Percentiles rank a stretch among this genome's conserved stretches.
phyloP scores from a whole-genome alignment of 2,113 vertebrate genomes.

The Ctenomys sociabilis region DNA sequence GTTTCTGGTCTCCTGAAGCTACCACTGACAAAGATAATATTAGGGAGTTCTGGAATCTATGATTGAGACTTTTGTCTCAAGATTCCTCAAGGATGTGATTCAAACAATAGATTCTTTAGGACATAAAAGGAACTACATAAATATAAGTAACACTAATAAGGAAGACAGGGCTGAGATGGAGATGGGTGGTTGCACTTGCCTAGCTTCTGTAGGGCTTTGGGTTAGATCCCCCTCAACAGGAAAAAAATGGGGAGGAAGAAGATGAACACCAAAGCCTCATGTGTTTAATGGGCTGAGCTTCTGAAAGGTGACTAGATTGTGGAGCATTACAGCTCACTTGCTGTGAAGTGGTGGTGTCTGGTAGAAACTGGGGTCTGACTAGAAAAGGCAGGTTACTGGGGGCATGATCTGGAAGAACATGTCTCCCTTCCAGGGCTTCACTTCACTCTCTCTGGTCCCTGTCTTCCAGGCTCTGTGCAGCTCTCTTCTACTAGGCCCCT shows the following conservation, averaged over 20 bases:
- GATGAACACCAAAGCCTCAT: not conserved
- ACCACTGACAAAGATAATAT: constrained; percentile 1
- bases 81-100: not conserved
- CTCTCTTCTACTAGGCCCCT: too few relatives aligned
- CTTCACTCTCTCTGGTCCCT: not conserved
- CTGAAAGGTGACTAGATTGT: not conserved
- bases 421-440: not conserved
- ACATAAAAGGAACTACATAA: constrained; percentile 33
- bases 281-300: not conserved
- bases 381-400: too few relatives aligned
- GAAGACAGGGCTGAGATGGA: not conserved
- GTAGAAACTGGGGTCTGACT: too few relatives aligned
- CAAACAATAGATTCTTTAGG: constrained; percentile 23
- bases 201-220: not conserved
- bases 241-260: not conserved
- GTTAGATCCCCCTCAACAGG: not conserved
- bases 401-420: not conserved
- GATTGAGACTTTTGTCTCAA: not conserved
- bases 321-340: too few relatives aligned
- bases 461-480: not conserved
- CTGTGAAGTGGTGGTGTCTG: too few relatives aligned
- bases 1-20: constrained; percentile 6
- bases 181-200: not conserved
- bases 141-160: not conserved
- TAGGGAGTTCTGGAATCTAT: constrained; percentile 14